Evolutionary conservation across 1,140 invertebrate genomes (phyloP), one percentile per base, ranked within the genome.

Genomic region (Brachystomella parvula): DNA sequence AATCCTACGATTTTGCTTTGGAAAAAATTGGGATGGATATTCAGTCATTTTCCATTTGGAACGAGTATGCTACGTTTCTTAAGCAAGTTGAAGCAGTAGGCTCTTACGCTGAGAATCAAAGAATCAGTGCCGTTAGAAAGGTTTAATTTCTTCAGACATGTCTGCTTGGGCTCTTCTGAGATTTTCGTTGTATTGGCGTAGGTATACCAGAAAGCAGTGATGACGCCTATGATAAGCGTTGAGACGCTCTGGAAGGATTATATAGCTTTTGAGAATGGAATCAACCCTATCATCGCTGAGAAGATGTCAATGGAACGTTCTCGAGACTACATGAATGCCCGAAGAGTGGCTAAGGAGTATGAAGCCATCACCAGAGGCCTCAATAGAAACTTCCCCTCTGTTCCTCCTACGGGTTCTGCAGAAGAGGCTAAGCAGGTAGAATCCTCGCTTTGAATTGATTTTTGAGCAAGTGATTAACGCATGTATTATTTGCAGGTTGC

Each of bases 21-120:
- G 96, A 99, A 67, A 98, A 98, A 80, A 98, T 99, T 75, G 97
- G 97, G 1, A 90, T 98, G 86, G 96, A 98, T 75, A 91, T 96
- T 69, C 90, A 94, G 78, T 95, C 94, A 0, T 96, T 92, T 77
- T 87, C 88, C 28, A 91, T 98, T 68, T 98, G 94, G 94, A 92
- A 92, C 75, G 97, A 99, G 78, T 99, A 99, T 76, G 91, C 99
- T 0, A 88, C 86, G 31, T 99, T 99, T 79, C 79, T 99, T n/a
- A 98, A 97, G 79, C 87, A 87, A 68, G 95, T 98, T 0, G 95
- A 98, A 75, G 96, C 96, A 19, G 88, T 96, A 1, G 96, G 96
- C 3, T 96, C 94, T 6, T 99, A 98, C 81, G 96, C 96, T 0
- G 96, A 99, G 79, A 99, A 99, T 79, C 96, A 99, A 80, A 94